phyloP scores from a whole-genome alignment of 2,888 invertebrate genomes.

The Iselma pallidipennis region DNA sequence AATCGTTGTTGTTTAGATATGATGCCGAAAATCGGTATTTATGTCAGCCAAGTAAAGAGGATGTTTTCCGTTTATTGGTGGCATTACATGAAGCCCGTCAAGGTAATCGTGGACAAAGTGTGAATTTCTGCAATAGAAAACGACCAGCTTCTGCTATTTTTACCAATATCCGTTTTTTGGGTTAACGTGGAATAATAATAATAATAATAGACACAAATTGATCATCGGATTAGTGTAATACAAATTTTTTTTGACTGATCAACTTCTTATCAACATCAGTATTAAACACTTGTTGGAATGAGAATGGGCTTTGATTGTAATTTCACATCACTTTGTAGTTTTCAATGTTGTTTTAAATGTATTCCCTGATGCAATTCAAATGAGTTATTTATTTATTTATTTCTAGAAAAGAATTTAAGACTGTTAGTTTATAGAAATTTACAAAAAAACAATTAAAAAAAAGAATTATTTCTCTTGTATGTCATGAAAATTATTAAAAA shows the following conservation, averaged over 20 bases:
- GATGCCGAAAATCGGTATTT: constrained; percentile 64
- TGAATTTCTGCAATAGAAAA: constrained; percentile 66
- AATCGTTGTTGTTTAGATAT: constrained; percentile 49
- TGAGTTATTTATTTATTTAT: constrained; percentile 1
- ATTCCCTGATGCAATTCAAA: background rate
- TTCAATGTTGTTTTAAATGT: background rate
- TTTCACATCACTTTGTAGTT: background rate
- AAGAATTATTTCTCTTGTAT: constrained; percentile 13
- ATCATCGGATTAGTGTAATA: constrained; percentile 15
- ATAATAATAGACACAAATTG: too few relatives aligned
- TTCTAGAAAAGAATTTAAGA: constrained; percentile 11
- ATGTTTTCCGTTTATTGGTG: constrained; percentile 63
- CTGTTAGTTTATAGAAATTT: constrained; percentile 18
- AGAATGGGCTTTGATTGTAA: constrained; percentile 18
- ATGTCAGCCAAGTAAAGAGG: constrained; percentile 66
- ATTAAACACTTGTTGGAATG: constrained; percentile 15
- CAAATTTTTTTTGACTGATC: background rate
- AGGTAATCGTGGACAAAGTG: constrained; percentile 59
- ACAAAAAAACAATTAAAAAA: background rate
- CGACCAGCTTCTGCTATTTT: constrained; percentile 64
- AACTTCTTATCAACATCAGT: constrained; percentile 9
- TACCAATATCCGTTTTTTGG: constrained; percentile 67
- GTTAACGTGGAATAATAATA: constrained; percentile 47
- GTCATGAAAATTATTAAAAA: too few relatives aligned
- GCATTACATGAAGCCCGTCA: constrained; percentile 65